Percentiles rank a stretch among this genome's conserved stretches.
Conservation (phyloP, 2,888 invertebrate species). For the Adelphocoris suturalis region DNA sequence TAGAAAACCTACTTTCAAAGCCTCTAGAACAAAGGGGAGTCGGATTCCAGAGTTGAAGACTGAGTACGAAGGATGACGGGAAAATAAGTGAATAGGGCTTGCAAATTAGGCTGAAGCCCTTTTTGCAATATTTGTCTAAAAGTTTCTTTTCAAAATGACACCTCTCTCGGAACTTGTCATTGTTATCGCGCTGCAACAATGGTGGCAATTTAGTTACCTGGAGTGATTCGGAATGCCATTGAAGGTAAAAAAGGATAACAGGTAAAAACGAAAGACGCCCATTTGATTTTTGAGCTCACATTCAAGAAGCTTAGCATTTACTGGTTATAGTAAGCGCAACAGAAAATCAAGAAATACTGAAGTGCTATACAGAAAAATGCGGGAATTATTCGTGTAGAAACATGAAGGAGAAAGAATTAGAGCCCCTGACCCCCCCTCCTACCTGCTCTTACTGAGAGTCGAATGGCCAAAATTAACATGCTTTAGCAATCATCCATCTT, state of each 20-base stretch:
- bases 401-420: no score
- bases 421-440: no score
- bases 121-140: neutral
- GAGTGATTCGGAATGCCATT: neutral
- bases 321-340: no score
- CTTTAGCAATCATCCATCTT: no score
- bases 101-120: neutral
- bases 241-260: neutral
- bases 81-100: slow-evolving; percentile 11
- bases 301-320: no score
- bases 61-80: slow-evolving; percentile 11
- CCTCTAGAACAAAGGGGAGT: slow-evolving; percentile 26
- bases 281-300: no score
- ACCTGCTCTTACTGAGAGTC: no score
- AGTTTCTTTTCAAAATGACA: neutral
- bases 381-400: no score
- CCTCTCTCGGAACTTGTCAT: neutral
- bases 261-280: no score
- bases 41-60: slow-evolving; percentile 9
- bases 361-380: no score
- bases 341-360: no score
- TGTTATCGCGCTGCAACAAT: neutral
- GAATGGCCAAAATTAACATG: no score
- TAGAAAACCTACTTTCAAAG: slow-evolving; percentile 39
- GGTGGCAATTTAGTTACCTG: neutral